A percentile compares a stretch with the other conserved stretches of the same genome.
phyloP scores from a whole-genome alignment of 2,888 invertebrate genomes.

The Glyphotaelius pellucidus region DNA sequence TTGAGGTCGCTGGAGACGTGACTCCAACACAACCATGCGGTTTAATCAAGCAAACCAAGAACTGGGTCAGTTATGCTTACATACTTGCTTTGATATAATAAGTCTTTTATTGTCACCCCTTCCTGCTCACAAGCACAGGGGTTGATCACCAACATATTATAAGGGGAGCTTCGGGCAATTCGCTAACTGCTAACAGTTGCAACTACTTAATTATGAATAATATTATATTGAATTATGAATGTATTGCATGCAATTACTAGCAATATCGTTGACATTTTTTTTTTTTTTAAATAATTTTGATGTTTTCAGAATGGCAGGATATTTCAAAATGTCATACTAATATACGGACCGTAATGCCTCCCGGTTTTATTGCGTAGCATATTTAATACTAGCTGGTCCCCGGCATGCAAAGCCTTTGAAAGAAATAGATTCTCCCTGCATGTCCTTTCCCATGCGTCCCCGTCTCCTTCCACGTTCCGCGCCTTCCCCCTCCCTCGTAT shows the following conservation, averaged over 20 bases:
- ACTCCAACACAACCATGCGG: neutral
- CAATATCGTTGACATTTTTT: neutral
- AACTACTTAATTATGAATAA: neutral
- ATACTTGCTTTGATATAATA: neutral
- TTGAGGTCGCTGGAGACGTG: neutral
- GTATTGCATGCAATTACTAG: neutral
- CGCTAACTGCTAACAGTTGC: neutral
- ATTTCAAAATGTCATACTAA: no score
- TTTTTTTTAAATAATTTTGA: no score
- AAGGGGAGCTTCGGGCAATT: constrained; percentile 2
- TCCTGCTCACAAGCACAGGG: neutral
- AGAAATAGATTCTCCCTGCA: no score
- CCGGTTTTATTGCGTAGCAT: no score
- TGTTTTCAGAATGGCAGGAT: no score
- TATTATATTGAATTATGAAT: neutral
- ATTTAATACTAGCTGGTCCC: no score
- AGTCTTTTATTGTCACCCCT: neutral
- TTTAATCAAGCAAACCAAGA: neutral
- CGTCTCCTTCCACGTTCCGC: no score
- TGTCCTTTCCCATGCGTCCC: no score
- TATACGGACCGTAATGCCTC: no score
- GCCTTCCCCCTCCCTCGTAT: no score
- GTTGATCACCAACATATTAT: neutral
- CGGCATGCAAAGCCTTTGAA: no score
- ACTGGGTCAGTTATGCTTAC: neutral